Base-by-base conservation (phyloP, 2,888 invertebrate genomes). In the Drosophila ustulata region DNA sequence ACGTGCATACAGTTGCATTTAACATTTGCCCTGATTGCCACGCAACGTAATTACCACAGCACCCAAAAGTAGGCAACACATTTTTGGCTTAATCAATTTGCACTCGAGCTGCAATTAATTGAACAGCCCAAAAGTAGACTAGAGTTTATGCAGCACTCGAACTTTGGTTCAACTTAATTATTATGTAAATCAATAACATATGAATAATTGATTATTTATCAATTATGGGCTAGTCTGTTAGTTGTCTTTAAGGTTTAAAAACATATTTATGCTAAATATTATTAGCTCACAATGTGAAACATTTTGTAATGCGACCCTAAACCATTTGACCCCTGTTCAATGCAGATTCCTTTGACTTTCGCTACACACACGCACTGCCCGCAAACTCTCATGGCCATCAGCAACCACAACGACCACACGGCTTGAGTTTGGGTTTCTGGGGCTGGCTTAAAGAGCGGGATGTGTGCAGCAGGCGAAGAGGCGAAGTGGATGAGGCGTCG, bases 361-460 rank as follows among this genome's bases (percentile, higher is more conserved):
- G 30, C 43, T n/a, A 51, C 11, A n/a, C 51, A 23, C 34, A 51
- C 11, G 25, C 51, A 23, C 13, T 32, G 32, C 18, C 9, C 7
- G 32, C 18, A 13, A 28, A 52, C 13, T 9, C 25, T 26, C 37
- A n/a, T 25, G 7, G 3, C 26, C 39, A 28, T 13, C n/a, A 6
- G 9, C 47, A 37, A 41, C 58, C 58, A 32, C 59, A 51, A 43
- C 7, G 30, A 30, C 53, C 53, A 23, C 53, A 26, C 7, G 28
- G 13, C 4, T 37, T 56, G 25, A 28, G 30, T 11, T 26, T n/a
- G 39, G 11, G 9, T 52, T 41, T 51, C 18, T 30, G 30, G 11
- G 3, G 62, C 56, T 51, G 50, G 30, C 63, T 71, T 77, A 18
- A 56, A 74, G 68, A 52, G 53, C 7, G 4, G 4, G 25, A 13